Conservation (phyloP, 92 coral and sea anemone species). For the Chrysogorgia sp. region DNA sequence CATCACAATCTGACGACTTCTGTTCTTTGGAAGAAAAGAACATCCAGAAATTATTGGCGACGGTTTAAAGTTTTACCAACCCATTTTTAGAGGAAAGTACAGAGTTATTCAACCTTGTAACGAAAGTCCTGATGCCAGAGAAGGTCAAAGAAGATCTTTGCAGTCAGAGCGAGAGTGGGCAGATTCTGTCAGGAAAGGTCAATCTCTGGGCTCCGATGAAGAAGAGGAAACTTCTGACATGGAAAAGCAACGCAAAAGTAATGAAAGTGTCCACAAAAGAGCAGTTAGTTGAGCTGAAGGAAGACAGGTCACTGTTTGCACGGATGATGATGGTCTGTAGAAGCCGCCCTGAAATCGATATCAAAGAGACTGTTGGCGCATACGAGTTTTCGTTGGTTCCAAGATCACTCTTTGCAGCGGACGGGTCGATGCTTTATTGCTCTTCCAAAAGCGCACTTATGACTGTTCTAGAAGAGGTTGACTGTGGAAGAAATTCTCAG, state of each 20-base stretch:
- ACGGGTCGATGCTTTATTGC: constrained; percentile 67
- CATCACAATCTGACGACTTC: constrained; percentile 58
- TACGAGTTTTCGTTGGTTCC: constrained; percentile 60
- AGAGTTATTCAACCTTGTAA: constrained; percentile 60
- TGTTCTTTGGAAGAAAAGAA: constrained; percentile 53
- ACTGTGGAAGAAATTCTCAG: not conserved
- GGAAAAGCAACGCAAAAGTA: constrained; percentile 48
- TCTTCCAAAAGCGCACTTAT: constrained; percentile 57
- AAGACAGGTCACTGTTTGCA: constrained; percentile 61
- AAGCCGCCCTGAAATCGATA: constrained; percentile 57
- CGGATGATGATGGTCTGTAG: constrained; percentile 61
- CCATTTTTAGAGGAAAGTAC: constrained; percentile 56
- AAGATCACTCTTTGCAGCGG: constrained; percentile 61
- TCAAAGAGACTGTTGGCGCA: constrained; percentile 57
- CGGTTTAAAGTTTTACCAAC: constrained; percentile 51
- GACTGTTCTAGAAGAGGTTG: constrained; percentile 67
- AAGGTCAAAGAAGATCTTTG: constrained; percentile 58
- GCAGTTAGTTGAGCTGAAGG: constrained; percentile 45
- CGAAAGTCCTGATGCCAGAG: constrained; percentile 54
- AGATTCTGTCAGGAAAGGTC: constrained; percentile 18
- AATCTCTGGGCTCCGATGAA: constrained; percentile 44
- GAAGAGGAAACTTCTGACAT: constrained; percentile 56
- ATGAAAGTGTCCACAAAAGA: constrained; percentile 47
- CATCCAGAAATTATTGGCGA: constrained; percentile 26
- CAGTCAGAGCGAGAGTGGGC: constrained; percentile 28